These are phyloP conservation scores for Propsilocerus akamusi DNA, from an alignment of 1,140 invertebrate genomes.

Conservation along the genomic window DNA sequence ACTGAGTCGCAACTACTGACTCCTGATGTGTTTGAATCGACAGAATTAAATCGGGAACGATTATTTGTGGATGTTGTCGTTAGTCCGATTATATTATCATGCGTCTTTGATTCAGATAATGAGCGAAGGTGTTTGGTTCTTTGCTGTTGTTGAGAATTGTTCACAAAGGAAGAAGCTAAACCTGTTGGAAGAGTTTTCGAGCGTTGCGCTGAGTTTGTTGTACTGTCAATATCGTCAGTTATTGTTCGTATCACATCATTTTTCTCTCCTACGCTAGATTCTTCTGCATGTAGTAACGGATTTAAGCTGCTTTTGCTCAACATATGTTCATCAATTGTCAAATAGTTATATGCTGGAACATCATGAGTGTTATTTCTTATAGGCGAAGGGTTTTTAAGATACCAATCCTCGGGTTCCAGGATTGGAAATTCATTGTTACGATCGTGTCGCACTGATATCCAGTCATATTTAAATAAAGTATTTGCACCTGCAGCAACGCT, in stretches of 20 bases:
- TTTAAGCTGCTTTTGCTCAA: constrained; percentile 18
- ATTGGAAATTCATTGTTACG: constrained; percentile 71
- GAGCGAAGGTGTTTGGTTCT: constrained; percentile 31
- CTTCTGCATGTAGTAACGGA: constrained; percentile 9
- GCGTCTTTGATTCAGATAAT: constrained; percentile 42
- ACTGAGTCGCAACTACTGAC: constrained; percentile 60
- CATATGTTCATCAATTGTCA: constrained; percentile 18
- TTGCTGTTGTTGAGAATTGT: constrained; percentile 9
- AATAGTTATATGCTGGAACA: constrained; percentile 18
- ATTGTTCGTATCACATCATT: background rate
- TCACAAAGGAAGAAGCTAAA: background rate
- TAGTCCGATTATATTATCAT: constrained; percentile 17
- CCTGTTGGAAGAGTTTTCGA: constrained; percentile 20
- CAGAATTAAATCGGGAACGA: constrained; percentile 21
- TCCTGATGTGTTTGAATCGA: constrained; percentile 58
- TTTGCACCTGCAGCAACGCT: constrained; percentile 67
- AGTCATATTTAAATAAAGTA: constrained; percentile 50
- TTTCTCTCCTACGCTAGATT: too few species aligned
- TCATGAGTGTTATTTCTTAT: constrained; percentile 22
- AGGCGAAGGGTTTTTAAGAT: constrained; percentile 23
- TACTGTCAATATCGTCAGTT: constrained; percentile 12
- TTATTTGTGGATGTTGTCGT: constrained; percentile 11
- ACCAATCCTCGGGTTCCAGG: constrained; percentile 42
- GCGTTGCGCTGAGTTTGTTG: constrained; percentile 6
- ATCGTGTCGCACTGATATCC: constrained; percentile 65